A percentile compares a stretch with the other conserved stretches of the same genome.
These are phyloP conservation scores for Drosophila lowei DNA, from an alignment of 1,140 invertebrate genomes.

Conservation along the genomic window DNA sequence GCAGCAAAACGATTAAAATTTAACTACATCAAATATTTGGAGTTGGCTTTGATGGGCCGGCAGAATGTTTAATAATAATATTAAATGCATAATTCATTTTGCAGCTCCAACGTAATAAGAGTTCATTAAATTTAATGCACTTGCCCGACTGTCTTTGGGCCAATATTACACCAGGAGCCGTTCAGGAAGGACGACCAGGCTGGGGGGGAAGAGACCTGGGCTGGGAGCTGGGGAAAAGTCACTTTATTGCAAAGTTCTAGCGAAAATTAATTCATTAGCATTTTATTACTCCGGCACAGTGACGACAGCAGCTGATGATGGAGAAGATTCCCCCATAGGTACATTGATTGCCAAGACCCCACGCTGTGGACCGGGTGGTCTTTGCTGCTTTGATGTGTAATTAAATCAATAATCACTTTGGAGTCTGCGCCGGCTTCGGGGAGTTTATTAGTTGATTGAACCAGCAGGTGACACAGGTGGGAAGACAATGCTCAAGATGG, in stretches of 20 bases:
- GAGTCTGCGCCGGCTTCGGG: conserved; percentile 28
- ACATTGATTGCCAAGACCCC: conserved; percentile 15
- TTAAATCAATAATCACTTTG: conserved; percentile 79
- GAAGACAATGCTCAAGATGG: background rate
- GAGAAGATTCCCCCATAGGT: conserved; percentile 5
- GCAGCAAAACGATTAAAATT: conserved; percentile 42
- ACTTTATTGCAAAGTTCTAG: conserved; percentile 65
- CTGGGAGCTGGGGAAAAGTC: background rate
- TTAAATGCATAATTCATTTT: conserved; percentile 57
- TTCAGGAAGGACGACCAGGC: background rate
- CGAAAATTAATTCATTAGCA: conserved; percentile 79
- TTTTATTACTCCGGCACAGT: conserved; percentile 66
- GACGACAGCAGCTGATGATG: conserved; percentile 20
- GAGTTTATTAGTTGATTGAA: conserved; percentile 50
- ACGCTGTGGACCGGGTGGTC: conserved; percentile 1
- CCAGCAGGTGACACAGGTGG: conserved; percentile 43
- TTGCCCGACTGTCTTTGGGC: conserved; percentile 33
- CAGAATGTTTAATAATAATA: conserved; percentile 56
- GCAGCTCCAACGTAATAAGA: conserved; percentile 51
- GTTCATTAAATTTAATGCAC: conserved; percentile 65
- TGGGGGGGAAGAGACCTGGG: background rate
- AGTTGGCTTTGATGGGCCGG: conserved; percentile 39
- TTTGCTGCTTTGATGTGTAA: conserved; percentile 73
- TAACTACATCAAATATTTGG: conserved; percentile 50
- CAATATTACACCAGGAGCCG: conserved; percentile 22